Conservation (phyloP, 2,797 vertebrate species). For the Onychomys leucogaster region DNA sequence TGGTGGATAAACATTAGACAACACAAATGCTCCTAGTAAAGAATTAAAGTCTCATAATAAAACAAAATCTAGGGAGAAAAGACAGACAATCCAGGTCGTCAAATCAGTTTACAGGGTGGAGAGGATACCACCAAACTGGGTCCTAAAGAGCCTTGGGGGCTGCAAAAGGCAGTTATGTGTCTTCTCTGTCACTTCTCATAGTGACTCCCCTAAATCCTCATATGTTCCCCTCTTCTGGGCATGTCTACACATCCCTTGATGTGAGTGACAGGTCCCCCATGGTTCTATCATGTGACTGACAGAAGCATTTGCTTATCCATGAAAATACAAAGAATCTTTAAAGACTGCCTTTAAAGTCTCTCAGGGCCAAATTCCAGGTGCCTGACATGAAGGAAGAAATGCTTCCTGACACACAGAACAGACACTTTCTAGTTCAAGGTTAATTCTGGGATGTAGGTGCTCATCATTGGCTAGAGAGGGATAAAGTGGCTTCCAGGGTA, state of each 20-base stretch:
- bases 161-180: background rate
- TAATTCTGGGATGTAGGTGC: background rate
- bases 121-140: background rate
- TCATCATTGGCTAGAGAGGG: conserved; percentile 21
- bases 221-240: background rate
- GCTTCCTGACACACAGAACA: background rate
- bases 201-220: no score
- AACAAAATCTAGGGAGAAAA: background rate
- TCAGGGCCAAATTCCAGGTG: background rate
- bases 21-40: background rate
- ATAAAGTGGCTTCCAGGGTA: conserved; percentile 10
- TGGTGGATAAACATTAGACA: background rate
- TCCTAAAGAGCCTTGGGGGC: background rate
- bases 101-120: background rate
- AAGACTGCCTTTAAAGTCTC: background rate
- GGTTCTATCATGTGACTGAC: background rate
- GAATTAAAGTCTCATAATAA: background rate
- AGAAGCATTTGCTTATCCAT: background rate
- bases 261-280: background rate
- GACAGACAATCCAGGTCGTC: background rate
- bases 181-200: background rate
- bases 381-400: background rate
- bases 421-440: conserved; percentile 4
- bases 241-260: background rate
- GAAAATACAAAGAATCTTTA: background rate